phyloP scores from a whole-genome alignment of 2,888 invertebrate species.

The Anorthoa munda region DNA sequence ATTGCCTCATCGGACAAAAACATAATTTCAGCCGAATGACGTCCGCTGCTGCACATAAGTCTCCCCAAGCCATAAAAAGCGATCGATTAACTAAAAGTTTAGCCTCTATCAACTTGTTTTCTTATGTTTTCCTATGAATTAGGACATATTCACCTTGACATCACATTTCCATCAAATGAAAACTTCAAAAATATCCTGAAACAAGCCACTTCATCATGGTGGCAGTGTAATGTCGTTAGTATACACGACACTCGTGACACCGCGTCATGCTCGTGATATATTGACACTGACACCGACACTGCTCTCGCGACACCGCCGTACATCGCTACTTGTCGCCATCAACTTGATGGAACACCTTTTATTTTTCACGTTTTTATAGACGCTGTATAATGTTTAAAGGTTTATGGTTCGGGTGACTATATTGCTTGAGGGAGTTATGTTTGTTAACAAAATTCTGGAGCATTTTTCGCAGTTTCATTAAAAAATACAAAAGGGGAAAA shows the following conservation, averaged over 20 bases:
- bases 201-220: slow-evolving; percentile 41
- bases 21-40: too few species aligned
- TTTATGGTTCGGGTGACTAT: slow-evolving; percentile 3
- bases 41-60: too few species aligned
- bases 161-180: neutral
- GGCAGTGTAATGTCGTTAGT: slow-evolving; percentile 44
- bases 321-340: slow-evolving; percentile 50
- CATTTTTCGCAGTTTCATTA: neutral
- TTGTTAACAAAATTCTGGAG: neutral
- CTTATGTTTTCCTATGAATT: too few species aligned
- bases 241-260: slow-evolving; percentile 54
- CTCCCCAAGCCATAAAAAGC: too few species aligned
- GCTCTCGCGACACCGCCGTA: slow-evolving; percentile 53
- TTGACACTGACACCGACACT: slow-evolving; percentile 50
- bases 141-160: too few species aligned
- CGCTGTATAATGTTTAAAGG: slow-evolving; percentile 17
- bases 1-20: too few species aligned
- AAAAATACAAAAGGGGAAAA: neutral
- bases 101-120: too few species aligned
- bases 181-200: slow-evolving; percentile 25
- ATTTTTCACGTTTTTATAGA: slow-evolving; percentile 51
- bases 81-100: too few species aligned
- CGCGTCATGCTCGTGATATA: slow-evolving; percentile 52
- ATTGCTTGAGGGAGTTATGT: slow-evolving; percentile 20
- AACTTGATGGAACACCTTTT: slow-evolving; percentile 59